phyloP scores from a whole-genome alignment of 2,888 invertebrate genomes.

The Steinernema carpocapsae region DNA sequence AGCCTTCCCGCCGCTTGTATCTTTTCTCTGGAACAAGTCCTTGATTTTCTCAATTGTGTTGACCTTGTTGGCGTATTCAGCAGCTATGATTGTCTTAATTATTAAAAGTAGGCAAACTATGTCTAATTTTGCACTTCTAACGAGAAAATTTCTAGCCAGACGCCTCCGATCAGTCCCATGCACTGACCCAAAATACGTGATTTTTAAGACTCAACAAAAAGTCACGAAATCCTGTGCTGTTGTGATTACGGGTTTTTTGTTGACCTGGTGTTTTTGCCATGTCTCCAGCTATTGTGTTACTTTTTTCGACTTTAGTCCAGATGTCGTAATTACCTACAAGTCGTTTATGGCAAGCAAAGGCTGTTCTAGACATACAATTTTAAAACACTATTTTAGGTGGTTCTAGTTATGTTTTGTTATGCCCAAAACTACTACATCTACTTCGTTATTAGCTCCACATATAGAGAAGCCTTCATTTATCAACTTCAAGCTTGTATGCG shows the following conservation, averaged over 20 bases:
- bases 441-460: not conserved
- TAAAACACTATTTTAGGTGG: not conserved
- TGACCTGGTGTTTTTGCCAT: not conserved
- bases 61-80: not conserved
- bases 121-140: not conserved
- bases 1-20: not conserved
- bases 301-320: not conserved
- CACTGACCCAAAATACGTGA: not conserved
- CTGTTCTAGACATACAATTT: not conserved
- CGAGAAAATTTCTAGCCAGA: too few species aligned
- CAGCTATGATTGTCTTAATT: not conserved
- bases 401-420: not conserved
- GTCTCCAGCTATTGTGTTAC: not conserved
- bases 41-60: not conserved
- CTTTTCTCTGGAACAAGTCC: not conserved
- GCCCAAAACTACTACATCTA: conserved; percentile 3
- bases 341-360: not conserved
- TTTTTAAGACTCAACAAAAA: not conserved
- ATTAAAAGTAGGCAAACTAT: not conserved
- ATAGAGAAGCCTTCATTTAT: not conserved
- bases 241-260: not conserved
- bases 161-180: too few species aligned
- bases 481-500: too few species aligned
- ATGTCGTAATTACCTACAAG: not conserved
- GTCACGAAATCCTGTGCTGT: not conserved